Conservation (phyloP, 2,797 vertebrate genomes). For the Botia kubotai region DNA sequence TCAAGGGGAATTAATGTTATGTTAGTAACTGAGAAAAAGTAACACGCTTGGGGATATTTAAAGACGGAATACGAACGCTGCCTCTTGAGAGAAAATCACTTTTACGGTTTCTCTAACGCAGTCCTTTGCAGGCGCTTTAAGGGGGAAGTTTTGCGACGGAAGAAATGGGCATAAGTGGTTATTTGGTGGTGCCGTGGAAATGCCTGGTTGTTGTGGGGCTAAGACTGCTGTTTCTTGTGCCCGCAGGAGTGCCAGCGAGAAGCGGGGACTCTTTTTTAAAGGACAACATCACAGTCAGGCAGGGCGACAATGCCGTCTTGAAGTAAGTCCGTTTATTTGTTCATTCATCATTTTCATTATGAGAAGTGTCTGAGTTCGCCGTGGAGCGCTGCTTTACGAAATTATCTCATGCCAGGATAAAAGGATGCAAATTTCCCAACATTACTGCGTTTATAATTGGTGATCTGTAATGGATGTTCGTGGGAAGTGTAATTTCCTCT, state of each 20-base stretch:
- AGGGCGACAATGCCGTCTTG: conserved; percentile 94
- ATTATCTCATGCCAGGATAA: not conserved
- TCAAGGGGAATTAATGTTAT: conserved; percentile 34
- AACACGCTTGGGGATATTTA: conserved; percentile 43
- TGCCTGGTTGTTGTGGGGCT: conserved; percentile 92
- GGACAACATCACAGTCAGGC: conserved; percentile 98
- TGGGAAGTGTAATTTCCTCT: not conserved
- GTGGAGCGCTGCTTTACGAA: not conserved
- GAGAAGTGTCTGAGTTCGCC: not conserved
- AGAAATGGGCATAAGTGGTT: conserved; percentile 87
- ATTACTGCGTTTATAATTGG: not conserved
- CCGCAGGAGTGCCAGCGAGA: conserved; percentile 96
- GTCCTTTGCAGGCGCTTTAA: conserved; percentile 61
- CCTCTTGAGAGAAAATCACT: conserved; percentile 20
- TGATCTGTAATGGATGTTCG: not conserved
- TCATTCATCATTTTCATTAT: not conserved
- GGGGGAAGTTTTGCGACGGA: conserved; percentile 67
- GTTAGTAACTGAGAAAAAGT: conserved; percentile 13
- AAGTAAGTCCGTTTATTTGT: conserved; percentile 83
- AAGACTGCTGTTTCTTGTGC: conserved; percentile 98
- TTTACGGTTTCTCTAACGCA: not conserved
- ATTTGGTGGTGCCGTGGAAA: conserved; percentile 88
- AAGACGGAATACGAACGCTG: conserved; percentile 27
- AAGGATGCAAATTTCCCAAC: not conserved
- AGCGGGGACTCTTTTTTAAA: conserved; percentile 95